phyloP scores from a whole-genome alignment of 2,888 invertebrate genomes.

The Mimachlamys varia region DNA sequence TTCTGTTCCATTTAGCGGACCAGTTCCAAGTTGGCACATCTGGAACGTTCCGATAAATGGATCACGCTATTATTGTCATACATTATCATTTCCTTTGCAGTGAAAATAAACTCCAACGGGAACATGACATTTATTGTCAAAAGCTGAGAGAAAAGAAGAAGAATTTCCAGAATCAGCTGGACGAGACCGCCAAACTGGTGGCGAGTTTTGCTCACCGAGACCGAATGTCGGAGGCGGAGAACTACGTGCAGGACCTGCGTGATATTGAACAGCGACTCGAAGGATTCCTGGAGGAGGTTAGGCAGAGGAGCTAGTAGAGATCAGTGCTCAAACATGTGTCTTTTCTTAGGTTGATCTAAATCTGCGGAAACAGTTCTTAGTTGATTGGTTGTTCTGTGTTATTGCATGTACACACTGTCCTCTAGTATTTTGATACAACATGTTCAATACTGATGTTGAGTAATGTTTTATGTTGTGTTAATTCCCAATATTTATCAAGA shows the following conservation, averaged over 20 bases:
- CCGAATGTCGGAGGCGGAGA: conserved; percentile 79
- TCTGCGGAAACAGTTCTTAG: background rate
- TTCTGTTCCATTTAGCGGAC: too few relatives aligned
- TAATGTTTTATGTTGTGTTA: too few relatives aligned
- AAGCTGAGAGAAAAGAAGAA: conserved; percentile 75
- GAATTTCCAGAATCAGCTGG: conserved; percentile 69
- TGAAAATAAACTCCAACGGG: conserved; percentile 76
- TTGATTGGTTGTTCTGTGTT: background rate
- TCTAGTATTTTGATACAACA: too few relatives aligned
- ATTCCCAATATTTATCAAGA: too few relatives aligned
- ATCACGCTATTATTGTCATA: too few relatives aligned
- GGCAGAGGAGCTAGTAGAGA: background rate
- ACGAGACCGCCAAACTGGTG: conserved; percentile 70
- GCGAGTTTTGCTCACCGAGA: conserved; percentile 77
- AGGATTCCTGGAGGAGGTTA: conserved; percentile 77
- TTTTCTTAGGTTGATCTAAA: background rate
- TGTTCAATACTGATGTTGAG: too few relatives aligned
- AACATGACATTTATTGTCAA: conserved; percentile 77
- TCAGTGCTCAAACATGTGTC: background rate
- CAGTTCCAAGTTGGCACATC: too few relatives aligned
- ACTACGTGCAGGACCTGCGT: conserved; percentile 74
- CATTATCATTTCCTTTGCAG: conserved; percentile 59
- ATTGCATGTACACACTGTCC: too few relatives aligned
- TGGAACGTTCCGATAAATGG: too few relatives aligned
- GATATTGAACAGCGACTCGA: conserved; percentile 75